Evolutionary conservation across 2,888 invertebrate species (phyloP).

Genomic region (Stegana nigrithorax): DNA sequence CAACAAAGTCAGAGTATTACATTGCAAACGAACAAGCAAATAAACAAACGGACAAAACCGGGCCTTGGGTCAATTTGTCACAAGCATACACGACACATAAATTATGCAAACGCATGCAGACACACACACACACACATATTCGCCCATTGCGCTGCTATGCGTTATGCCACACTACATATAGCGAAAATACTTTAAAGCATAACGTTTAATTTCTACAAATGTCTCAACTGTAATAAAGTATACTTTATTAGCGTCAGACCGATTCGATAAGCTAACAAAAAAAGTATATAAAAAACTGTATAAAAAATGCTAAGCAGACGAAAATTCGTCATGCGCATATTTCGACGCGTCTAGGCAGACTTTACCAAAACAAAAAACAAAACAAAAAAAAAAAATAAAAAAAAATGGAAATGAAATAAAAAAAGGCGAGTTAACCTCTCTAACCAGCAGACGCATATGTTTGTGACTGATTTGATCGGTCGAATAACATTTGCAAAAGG

Average conservation of each 20-base stretch:
- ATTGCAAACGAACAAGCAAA: conserved; percentile 8
- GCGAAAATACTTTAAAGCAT: too few relatives aligned
- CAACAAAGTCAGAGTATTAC: conserved; percentile 4
- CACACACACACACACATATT: too few relatives aligned
- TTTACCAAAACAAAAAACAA: too few relatives aligned
- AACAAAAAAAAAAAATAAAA: too few relatives aligned
- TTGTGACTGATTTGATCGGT: conserved; percentile 11
- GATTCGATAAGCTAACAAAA: too few relatives aligned
- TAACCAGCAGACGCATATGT: conserved; percentile 45
- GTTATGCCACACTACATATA: too few relatives aligned
- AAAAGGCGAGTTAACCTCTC: conserved; percentile 47
- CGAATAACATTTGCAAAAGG: too few relatives aligned
- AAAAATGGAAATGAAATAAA: neutral
- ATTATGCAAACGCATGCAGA: neutral
- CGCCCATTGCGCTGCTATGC: too few relatives aligned
- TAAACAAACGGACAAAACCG: conserved; percentile 1
- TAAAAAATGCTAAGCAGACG: conserved; percentile 26
- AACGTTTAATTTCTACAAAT: too few relatives aligned
- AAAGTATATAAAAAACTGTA: neutral
- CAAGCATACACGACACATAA: conserved; percentile 7
- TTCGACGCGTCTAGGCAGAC: too few relatives aligned
- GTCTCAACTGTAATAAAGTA: too few relatives aligned
- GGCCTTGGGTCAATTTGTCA: conserved; percentile 8
- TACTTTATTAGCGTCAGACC: too few relatives aligned
- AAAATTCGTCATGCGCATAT: conserved; percentile 57